Evolutionary conservation across 1,140 invertebrate species (phyloP), one percentile per base, ranked within the genome.

Genomic region (Muscidifurax raptorellus): DNA sequence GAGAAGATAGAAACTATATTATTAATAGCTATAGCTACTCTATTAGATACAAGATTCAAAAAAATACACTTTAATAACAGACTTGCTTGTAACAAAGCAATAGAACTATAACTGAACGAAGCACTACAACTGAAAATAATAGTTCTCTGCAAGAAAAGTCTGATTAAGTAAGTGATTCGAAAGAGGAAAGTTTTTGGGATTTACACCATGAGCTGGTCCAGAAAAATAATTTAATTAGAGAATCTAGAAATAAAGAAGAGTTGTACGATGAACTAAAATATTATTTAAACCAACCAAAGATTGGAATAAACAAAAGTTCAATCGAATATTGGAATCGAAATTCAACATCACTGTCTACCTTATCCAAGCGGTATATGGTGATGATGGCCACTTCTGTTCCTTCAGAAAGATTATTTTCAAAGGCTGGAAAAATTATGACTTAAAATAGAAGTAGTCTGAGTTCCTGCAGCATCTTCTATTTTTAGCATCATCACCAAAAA

Each of bases 141-240:
- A 64, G n/a, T 64, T 64, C 5, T n/a, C 59, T 64, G 4, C 15
- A 64, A 64, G 59, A 64, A 18, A 64, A 64, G 59, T 22, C 59
- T 64, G 7, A 64, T 64, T 6, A 22, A 64, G n/a, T 64, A 64
- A 64, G 59, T 22, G 59, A 64, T 64, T 0, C 12, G n/a, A 64
- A 64, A n/a, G 59, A 64, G n/a, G n/a, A n/a, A 22, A 64, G 59
- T 64, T 64, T 64, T 64, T 64, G 59, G 59, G n/a, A 64, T 64
- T 5, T 64, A 0, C 59, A 64, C 7, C 59, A n/a, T 25, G 59
- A 64, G n/a, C n/a, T 64, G 0, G 59, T n/a, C 15, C 18, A 64
- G 7, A 25, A 64, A 64, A 64, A 64, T 64, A 64, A 64, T 64
- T 64, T 7, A 22, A 64, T 64, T 0, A 64, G 59, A 64, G 59